These are phyloP conservation scores for Caradrina clavipalpis DNA, from an alignment of 2,888 invertebrate genomes.

Conservation along the genomic window DNA sequence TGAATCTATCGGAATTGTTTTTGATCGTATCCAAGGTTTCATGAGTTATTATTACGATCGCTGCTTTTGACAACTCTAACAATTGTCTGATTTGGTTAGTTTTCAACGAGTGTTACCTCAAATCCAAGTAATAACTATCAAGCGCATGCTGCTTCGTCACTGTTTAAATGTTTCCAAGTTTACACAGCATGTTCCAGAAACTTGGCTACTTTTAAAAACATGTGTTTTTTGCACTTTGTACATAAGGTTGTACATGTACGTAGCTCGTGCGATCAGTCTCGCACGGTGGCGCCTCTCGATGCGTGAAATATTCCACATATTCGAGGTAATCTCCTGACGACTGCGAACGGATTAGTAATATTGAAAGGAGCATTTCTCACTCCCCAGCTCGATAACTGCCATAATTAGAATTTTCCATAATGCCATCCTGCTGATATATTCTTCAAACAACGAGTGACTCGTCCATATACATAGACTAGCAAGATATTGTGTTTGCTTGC, in stretches of 20 bases:
- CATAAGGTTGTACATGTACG: constrained; percentile 22
- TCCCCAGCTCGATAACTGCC: constrained; percentile 68
- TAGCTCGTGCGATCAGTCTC: constrained; percentile 64
- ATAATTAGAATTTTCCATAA: constrained; percentile 78
- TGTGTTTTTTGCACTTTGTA: constrained; percentile 12
- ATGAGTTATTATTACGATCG: constrained; percentile 57
- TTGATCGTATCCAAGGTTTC: constrained; percentile 71
- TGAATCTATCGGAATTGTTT: constrained; percentile 83
- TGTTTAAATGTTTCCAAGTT: constrained; percentile 15
- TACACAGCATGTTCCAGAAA: constrained; percentile 22
- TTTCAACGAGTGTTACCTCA: constrained; percentile 19
- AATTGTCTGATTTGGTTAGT: constrained; percentile 40
- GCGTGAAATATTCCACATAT: constrained; percentile 67
- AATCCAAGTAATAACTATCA: background rate
- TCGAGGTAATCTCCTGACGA: constrained; percentile 58
- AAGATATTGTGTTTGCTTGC: constrained; percentile 71
- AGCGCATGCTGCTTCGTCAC: constrained; percentile 13
- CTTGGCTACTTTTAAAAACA: constrained; percentile 33
- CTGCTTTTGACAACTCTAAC: constrained; percentile 52
- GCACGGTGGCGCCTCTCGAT: constrained; percentile 64
- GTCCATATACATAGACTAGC: constrained; percentile 44
- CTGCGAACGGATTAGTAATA: constrained; percentile 53
- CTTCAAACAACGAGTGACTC: constrained; percentile 70
- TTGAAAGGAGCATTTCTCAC: constrained; percentile 61
- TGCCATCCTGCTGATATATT: constrained; percentile 67